phyloP scores from a whole-genome alignment of 2,888 invertebrate species.

The Quadroppia sp. region DNA sequence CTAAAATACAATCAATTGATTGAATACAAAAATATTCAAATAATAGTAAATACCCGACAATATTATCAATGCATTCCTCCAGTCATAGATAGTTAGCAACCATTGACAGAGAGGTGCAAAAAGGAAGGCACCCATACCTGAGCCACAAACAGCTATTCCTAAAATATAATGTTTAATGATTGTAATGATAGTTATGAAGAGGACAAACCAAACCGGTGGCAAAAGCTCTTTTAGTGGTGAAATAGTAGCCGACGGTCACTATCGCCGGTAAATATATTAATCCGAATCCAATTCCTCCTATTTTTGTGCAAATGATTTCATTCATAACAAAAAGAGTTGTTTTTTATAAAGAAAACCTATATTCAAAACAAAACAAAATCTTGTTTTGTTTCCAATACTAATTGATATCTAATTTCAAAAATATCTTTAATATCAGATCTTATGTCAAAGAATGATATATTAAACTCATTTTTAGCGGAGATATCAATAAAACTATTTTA shows the following conservation, averaged over 20 bases:
- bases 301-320: too few relatives aligned
- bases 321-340: too few relatives aligned
- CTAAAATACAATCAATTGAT: conserved; percentile 16
- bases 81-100: conserved; percentile 71
- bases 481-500: too few relatives aligned
- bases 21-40: conserved; percentile 3
- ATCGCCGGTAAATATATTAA: conserved; percentile 93
- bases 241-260: conserved; percentile 94
- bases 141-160: conserved; percentile 78
- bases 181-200: not conserved
- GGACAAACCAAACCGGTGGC: conserved; percentile 62
- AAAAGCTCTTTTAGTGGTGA: conserved; percentile 87
- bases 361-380: too few relatives aligned
- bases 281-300: conserved; percentile 75
- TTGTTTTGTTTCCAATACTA: too few relatives aligned
- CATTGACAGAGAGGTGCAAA: conserved; percentile 85
- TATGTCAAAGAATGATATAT: too few relatives aligned
- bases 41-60: conserved; percentile 49
- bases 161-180: not conserved
- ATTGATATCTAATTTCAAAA: too few relatives aligned
- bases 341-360: too few relatives aligned
- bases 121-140: conserved; percentile 89
- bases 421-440: too few relatives aligned
- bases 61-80: conserved; percentile 85
- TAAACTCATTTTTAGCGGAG: too few relatives aligned